A percentile compares a stretch with the other conserved stretches of the same genome.
These are phyloP conservation scores for Grantiella picta DNA, from an alignment of 2,113 vertebrate species.

Conservation along the genomic window DNA sequence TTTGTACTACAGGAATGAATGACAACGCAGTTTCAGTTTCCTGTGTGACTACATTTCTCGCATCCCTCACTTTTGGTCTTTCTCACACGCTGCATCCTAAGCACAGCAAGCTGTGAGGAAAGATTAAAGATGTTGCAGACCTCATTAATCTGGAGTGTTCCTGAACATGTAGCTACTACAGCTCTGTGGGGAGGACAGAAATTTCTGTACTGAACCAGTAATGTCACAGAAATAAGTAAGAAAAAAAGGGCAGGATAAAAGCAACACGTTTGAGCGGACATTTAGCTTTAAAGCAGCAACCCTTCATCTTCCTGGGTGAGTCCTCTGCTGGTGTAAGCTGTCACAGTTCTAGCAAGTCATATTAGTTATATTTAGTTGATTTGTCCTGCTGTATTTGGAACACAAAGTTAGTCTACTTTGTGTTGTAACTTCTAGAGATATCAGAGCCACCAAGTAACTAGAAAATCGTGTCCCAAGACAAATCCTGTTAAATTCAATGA, in stretches of 20 bases:
- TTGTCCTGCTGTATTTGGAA: background rate
- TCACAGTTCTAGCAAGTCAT: background rate
- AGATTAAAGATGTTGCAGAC: slow-evolving; percentile 18
- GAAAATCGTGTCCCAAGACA: background rate
- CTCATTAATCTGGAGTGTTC: slow-evolving; percentile 15
- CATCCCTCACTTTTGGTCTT: slow-evolving; percentile 23
- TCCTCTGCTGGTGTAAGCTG: background rate
- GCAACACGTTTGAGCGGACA: background rate
- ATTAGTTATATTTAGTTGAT: background rate
- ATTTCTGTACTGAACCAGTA: background rate
- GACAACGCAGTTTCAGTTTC: slow-evolving; percentile 49
- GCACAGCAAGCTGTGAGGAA: background rate
- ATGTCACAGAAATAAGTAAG: background rate
- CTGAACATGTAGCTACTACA: background rate
- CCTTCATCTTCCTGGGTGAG: background rate
- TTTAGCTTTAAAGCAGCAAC: background rate
- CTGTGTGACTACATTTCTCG: background rate
- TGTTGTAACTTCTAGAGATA: background rate
- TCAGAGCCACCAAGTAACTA: background rate
- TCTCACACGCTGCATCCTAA: slow-evolving; percentile 30
- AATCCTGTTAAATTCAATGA: background rate
- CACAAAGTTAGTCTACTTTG: background rate
- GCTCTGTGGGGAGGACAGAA: background rate
- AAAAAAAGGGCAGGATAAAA: background rate
- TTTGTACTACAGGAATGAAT: slow-evolving; percentile 60